Conservation (phyloP, 2,797 vertebrate genomes). For the Ceryle rudis region DNA sequence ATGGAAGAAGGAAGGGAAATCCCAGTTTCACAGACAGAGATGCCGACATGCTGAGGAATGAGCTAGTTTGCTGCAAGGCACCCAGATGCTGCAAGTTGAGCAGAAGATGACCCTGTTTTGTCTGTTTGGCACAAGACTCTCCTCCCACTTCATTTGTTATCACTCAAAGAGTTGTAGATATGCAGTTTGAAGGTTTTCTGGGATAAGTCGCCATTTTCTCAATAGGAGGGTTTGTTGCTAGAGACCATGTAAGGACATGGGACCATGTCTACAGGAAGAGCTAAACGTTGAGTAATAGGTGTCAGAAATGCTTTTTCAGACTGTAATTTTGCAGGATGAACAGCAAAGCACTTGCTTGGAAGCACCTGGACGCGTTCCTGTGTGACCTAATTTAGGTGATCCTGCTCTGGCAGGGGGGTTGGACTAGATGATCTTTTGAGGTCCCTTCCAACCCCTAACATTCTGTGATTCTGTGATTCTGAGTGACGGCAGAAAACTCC, state of each 20-base stretch:
- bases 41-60: accelerated
- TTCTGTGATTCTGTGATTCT: too few relatives aligned
- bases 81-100: not conserved
- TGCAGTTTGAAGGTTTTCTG: not conserved
- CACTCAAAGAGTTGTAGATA: not conserved
- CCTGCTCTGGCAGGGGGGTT: too few relatives aligned
- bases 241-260: not conserved
- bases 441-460: too few relatives aligned
- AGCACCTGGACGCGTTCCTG: too few relatives aligned
- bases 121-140: not conserved
- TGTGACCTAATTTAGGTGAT: too few relatives aligned
- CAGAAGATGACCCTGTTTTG: not conserved
- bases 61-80: accelerated
- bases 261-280: accelerated
- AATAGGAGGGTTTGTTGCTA: not conserved
- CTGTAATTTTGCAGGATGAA: not conserved
- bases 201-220: accelerated
- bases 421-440: too few relatives aligned
- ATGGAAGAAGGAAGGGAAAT: not conserved
- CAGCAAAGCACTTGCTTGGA: not conserved
- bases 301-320: not conserved
- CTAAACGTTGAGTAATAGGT: accelerated
- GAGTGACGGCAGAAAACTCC: not conserved
- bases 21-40: not conserved
- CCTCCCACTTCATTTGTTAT: not conserved